Evolutionary conservation across 2,113 vertebrate genomes (phyloP).

Genomic region (Chloropsis hardwickii): DNA sequence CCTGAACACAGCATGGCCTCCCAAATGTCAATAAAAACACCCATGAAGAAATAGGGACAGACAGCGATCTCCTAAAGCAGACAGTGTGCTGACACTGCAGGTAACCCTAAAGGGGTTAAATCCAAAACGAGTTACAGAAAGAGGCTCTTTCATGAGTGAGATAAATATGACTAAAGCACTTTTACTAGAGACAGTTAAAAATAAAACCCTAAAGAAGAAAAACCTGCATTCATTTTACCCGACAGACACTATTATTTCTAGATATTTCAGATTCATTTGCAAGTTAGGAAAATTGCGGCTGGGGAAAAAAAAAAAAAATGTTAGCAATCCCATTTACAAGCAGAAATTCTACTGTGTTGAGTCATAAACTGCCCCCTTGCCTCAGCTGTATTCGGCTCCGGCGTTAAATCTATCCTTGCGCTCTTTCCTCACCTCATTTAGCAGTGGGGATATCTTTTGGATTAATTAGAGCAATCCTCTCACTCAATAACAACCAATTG

Average conservation of each 20-base stretch:
- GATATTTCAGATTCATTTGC: constrained; percentile 53
- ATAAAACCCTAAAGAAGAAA: constrained; percentile 56
- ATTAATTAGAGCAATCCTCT: constrained; percentile 68
- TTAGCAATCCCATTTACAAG: constrained; percentile 24
- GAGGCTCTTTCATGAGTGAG: constrained; percentile 16
- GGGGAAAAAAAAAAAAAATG: neutral
- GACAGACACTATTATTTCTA: constrained; percentile 54
- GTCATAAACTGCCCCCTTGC: constrained; percentile 64
- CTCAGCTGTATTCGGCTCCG: constrained; percentile 20
- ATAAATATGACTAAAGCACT: constrained; percentile 53
- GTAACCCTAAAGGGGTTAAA: constrained; percentile 35
- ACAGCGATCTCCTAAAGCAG: neutral
- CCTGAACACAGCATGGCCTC: neutral
- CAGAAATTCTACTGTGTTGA: constrained; percentile 48
- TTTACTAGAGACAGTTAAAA: constrained; percentile 62
- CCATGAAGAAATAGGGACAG: neutral
- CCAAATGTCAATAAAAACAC: neutral
- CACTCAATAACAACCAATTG: constrained; percentile 53
- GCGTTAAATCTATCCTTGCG: constrained; percentile 41
- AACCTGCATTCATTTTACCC: constrained; percentile 19
- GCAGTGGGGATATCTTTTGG: constrained; percentile 68
- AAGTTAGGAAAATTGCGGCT: constrained; percentile 43
- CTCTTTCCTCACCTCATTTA: constrained; percentile 70
- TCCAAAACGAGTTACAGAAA: neutral
- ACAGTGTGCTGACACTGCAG: neutral